Conservation (phyloP, 2,888 invertebrate species). For the Timema podura region DNA sequence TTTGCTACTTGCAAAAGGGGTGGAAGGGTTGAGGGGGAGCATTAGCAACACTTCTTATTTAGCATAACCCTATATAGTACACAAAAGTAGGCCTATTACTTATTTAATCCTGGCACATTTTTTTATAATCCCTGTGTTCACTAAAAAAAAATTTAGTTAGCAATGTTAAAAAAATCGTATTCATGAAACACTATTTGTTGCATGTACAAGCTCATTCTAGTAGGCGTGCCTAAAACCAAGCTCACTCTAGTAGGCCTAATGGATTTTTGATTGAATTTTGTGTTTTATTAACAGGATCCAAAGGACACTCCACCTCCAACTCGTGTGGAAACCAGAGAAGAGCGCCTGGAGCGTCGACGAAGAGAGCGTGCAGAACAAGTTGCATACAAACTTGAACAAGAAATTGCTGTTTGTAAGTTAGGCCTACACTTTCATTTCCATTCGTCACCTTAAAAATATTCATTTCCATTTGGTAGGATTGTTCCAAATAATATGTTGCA, state of each 20-base stretch:
- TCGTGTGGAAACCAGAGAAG: conserved; percentile 91
- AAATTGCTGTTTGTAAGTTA: conserved; percentile 77
- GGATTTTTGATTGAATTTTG: too few species aligned
- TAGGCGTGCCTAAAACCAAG: too few species aligned
- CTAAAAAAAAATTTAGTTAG: conserved; percentile 18
- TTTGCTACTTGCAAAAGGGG: too few species aligned
- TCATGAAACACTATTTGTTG: too few species aligned
- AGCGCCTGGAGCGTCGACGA: conserved; percentile 81
- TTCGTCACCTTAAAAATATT: not conserved
- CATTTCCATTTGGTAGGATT: not conserved
- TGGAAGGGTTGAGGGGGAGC: too few species aligned
- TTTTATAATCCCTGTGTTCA: conserved; percentile 17
- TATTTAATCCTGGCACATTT: not conserved
- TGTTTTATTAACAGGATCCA: conserved; percentile 67
- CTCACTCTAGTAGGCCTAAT: too few species aligned
- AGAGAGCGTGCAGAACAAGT: conserved; percentile 94
- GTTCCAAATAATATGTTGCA: too few species aligned
- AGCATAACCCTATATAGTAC: too few species aligned
- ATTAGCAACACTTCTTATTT: too few species aligned
- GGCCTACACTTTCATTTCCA: conserved; percentile 19
- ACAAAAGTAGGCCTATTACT: too few species aligned
- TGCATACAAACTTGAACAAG: conserved; percentile 96
- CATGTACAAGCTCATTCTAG: too few species aligned
- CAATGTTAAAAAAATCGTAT: too few species aligned
- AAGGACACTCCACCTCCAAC: conserved; percentile 95